Evolutionary conservation across 2,888 invertebrate species (phyloP).

Genomic region (Aporophyla lueneburgensis): DNA sequence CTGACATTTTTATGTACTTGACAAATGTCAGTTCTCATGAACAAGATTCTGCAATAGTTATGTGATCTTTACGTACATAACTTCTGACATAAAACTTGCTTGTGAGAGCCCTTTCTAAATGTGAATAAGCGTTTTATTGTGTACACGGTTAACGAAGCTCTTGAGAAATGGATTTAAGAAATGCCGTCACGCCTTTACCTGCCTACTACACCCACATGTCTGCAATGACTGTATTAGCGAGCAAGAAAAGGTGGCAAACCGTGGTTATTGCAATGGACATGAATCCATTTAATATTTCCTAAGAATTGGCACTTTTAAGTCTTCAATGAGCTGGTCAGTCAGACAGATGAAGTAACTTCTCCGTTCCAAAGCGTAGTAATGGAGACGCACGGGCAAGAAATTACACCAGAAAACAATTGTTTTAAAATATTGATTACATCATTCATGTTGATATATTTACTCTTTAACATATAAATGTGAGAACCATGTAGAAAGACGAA

Average conservation of each 20-base stretch:
- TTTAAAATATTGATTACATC: background rate
- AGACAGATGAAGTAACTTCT: background rate
- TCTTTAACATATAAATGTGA: background rate
- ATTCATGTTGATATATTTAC: background rate
- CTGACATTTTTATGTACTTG: constrained; percentile 66
- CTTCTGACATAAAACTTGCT: constrained; percentile 26
- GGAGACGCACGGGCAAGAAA: background rate
- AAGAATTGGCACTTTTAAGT: background rate
- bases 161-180: constrained; percentile 23
- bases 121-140: constrained; percentile 32
- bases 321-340: background rate
- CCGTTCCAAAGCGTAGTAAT: background rate
- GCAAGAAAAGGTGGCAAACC: background rate
- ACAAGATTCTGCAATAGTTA: constrained; percentile 48
- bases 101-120: constrained; percentile 54
- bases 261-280: constrained; percentile 8
- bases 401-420: background rate
- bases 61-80: constrained; percentile 37
- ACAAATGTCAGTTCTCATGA: constrained; percentile 58
- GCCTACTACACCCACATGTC: constrained; percentile 20
- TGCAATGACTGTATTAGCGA: background rate
- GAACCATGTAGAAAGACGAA: background rate
- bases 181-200: constrained; percentile 14
- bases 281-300: background rate
- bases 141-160: constrained; percentile 10